Evolutionary conservation across 1,140 invertebrate species (phyloP).

Genomic region (Drosophila melanogaster): DNA sequence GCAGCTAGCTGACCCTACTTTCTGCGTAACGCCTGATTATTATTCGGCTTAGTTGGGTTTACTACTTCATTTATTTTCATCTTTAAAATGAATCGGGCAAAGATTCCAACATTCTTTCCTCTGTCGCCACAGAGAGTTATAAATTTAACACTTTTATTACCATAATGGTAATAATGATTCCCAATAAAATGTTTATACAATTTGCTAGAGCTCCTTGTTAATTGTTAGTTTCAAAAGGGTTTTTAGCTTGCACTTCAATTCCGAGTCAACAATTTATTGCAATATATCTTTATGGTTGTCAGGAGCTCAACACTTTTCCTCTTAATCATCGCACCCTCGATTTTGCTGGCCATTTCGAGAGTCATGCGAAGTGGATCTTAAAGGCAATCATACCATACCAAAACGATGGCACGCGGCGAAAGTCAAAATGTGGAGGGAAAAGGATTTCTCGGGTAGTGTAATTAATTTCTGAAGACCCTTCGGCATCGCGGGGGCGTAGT

Average conservation of each 20-base stretch:
- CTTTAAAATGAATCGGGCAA: not conserved
- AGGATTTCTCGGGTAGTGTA: constrained; percentile 38
- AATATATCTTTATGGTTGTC: not conserved
- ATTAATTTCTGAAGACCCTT: constrained; percentile 42
- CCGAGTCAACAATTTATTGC: not conserved
- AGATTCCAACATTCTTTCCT: not conserved
- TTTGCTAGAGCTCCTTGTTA: too few species aligned
- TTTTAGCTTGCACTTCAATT: too few species aligned
- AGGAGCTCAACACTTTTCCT: constrained; percentile 32
- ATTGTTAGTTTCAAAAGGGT: too few species aligned
- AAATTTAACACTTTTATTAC: not conserved
- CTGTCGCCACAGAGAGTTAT: not conserved
- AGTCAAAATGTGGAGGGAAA: constrained; percentile 38
- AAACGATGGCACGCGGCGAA: constrained; percentile 47
- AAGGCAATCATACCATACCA: constrained; percentile 29
- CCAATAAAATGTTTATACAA: too few species aligned
- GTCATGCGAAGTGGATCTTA: constrained; percentile 16
- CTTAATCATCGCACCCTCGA: constrained; percentile 18
- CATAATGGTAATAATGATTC: too few species aligned
- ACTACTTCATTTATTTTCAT: constrained; percentile 29
- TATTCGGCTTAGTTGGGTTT: constrained; percentile 29
- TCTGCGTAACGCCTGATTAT: constrained; percentile 27
- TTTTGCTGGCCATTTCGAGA: constrained; percentile 4
- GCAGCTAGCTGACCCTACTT: constrained; percentile 29
- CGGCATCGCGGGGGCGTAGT: not conserved